These are phyloP conservation scores for Oopsacas minuta DNA, from an alignment of 37 sponge, comb jelly and placozoan species.

Conservation along the genomic window DNA sequence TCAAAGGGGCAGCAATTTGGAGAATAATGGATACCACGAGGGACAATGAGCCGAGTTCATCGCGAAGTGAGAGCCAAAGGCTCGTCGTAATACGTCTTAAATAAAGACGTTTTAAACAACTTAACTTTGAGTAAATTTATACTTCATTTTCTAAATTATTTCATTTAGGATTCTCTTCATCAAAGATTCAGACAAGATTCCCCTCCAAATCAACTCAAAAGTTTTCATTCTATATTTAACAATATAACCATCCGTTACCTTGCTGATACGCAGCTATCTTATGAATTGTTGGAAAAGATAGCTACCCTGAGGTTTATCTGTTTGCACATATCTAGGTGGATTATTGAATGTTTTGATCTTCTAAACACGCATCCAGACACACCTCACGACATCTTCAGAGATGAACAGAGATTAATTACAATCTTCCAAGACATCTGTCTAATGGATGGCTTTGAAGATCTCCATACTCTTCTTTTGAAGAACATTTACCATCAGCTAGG, in stretches of 20 bases:
- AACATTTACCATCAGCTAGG: conserved; percentile 5
- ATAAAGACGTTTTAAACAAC: too few species aligned
- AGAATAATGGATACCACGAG: too few species aligned
- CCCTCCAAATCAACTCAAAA: neutral
- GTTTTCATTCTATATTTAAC: neutral
- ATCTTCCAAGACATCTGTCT: neutral
- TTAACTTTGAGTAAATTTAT: too few species aligned
- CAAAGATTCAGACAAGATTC: neutral
- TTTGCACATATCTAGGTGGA: neutral
- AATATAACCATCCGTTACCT: neutral
- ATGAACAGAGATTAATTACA: neutral
- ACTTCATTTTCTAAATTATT: neutral
- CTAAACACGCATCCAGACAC: neutral
- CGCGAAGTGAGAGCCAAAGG: too few species aligned
- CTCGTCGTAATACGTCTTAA: too few species aligned
- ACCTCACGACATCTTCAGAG: neutral
- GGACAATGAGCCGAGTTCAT: too few species aligned
- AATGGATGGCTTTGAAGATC: neutral
- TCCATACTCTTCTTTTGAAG: neutral
- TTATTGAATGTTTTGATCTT: neutral
- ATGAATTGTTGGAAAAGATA: neutral
- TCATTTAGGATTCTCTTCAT: neutral
- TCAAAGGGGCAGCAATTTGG: too few species aligned
- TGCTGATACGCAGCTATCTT: neutral
- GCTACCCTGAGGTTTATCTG: neutral